A percentile compares a stretch with the other conserved stretches of the same genome.
These are phyloP conservation scores for Cydia splendana DNA, from an alignment of 1,140 invertebrate species.

Conservation along the genomic window DNA sequence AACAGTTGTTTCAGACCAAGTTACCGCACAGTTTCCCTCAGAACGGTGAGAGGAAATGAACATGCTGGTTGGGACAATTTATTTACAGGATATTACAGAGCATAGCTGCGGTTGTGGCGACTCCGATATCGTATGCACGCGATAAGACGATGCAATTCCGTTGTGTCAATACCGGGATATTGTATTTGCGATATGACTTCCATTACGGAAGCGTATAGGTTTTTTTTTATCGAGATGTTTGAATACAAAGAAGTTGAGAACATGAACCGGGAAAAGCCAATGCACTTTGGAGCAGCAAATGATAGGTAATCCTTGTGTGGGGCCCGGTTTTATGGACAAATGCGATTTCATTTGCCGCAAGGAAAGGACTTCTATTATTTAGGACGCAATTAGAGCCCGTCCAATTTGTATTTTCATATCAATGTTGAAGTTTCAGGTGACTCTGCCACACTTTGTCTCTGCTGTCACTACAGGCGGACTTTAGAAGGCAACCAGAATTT, in stretches of 20 bases:
- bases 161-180: conserved; percentile 21
- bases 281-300: too few relatives aligned
- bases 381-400: too few relatives aligned
- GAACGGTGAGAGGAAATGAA: conserved; percentile 24
- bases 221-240: background rate
- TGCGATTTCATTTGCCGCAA: too few relatives aligned
- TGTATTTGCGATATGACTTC: conserved; percentile 21
- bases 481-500: too few relatives aligned
- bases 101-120: conserved; percentile 4
- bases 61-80: conserved; percentile 23
- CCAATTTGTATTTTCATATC: too few relatives aligned
- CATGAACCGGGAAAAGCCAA: background rate
- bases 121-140: conserved; percentile 15
- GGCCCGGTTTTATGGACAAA: too few relatives aligned
- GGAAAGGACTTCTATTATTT: too few relatives aligned
- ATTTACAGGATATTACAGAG: conserved; percentile 29
- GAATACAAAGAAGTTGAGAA: conserved; percentile 5
- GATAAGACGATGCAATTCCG: conserved; percentile 26
- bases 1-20: background rate
- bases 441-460: too few relatives aligned
- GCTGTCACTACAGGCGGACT: too few relatives aligned
- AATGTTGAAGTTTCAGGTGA: too few relatives aligned
- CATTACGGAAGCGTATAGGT: conserved; percentile 2
- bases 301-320: too few relatives aligned
- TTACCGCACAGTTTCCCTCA: background rate